phyloP scores from a whole-genome alignment of 2,888 invertebrate species.

The Bhutanitis thaidina region DNA sequence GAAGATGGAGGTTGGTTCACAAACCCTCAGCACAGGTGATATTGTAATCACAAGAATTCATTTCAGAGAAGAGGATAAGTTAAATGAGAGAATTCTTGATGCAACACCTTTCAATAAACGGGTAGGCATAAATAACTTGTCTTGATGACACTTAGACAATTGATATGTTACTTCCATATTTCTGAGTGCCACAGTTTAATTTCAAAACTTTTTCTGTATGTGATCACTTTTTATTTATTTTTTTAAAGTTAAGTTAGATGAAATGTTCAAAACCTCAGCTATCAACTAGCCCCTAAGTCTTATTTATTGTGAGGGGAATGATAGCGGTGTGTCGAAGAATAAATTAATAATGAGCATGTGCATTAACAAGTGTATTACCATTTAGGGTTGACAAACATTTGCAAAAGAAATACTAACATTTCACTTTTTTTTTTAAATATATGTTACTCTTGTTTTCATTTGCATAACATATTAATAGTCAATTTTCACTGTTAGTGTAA shows the following conservation, averaged over 20 bases:
- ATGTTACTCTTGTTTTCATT: too few species aligned
- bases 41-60: constrained; percentile 93
- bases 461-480: too few species aligned
- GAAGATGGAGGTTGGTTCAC: constrained; percentile 82
- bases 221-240: constrained; percentile 58
- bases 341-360: constrained; percentile 65
- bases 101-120: constrained; percentile 67
- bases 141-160: constrained; percentile 60
- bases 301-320: constrained; percentile 41
- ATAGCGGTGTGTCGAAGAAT: constrained; percentile 64
- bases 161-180: constrained; percentile 50
- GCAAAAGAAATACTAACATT: too few species aligned
- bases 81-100: constrained; percentile 66
- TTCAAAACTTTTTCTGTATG: constrained; percentile 58
- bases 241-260: constrained; percentile 48
- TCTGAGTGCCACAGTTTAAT: constrained; percentile 68
- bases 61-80: constrained; percentile 73
- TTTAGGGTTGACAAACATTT: constrained; percentile 37
- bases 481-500: too few species aligned
- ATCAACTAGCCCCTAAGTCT: constrained; percentile 37
- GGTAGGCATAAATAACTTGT: constrained; percentile 63
- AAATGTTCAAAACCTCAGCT: constrained; percentile 25
- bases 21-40: constrained; percentile 94
- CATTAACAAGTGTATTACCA: constrained; percentile 58
- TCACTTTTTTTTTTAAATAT: too few species aligned